Evolutionary conservation across 2,797 vertebrate genomes (phyloP), one percentile per base, ranked within the genome.

Genomic region (Petrocephalus sullivani): DNA sequence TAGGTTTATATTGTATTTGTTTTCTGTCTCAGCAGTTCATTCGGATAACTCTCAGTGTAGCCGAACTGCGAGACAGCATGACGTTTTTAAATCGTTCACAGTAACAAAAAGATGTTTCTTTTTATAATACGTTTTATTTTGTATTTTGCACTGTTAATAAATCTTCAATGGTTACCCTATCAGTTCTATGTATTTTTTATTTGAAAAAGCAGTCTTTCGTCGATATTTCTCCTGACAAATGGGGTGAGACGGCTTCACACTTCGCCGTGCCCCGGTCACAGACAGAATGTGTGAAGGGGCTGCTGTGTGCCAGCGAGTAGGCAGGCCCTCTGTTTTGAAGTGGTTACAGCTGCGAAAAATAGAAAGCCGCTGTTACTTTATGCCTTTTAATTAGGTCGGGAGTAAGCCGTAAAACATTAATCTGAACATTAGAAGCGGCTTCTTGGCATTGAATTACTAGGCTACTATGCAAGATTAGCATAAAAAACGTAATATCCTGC

Each of bases 1-100:
- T 46, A 41, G 19, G 71, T 78, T 5, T 78, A 37, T 78, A 41
- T 19, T 78, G 71, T 78, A 78, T 46, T 46, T 78, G 14, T 78
- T 46, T 78, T 41, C 33, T 19, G 37, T 46, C 6, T 56, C 51
- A 21, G 53, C 33, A 9, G 23, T 9, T 37, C 37, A 23, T 19
- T 28, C 57, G 23, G n/a, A 19, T 58, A 6, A 81, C 37, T 87
- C 46, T 75, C 6, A 87, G 83, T 88, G 61, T 64, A 88, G 78
- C 16, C 33, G 23, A 58, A 14, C 61, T 61, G 49, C 14, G 21
- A 81, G 23, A 6, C 37, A 19, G 64, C 28, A 33, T 2, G 10
- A 41, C 71, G 6, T 78, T 78, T 78, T 8, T 19, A 14, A 56
- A 10, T 33, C 4, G 8, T 56, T 21, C 14, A 84, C 10, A 16